phyloP scores from a whole-genome alignment of 2,113 vertebrate species.

The Colinus virginianus region DNA sequence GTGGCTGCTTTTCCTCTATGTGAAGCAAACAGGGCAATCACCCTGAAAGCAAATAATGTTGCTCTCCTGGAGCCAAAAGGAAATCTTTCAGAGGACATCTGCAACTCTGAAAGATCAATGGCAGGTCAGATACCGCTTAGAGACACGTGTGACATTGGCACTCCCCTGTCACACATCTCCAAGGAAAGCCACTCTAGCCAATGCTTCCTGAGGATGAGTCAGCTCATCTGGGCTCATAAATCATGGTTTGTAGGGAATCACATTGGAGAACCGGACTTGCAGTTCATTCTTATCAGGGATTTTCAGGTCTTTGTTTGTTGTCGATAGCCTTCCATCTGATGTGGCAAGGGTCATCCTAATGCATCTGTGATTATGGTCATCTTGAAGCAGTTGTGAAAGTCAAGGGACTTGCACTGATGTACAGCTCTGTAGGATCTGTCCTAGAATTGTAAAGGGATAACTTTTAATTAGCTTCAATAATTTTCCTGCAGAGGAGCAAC shows the following conservation, averaged over 20 bases:
- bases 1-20: not conserved
- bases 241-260: not conserved
- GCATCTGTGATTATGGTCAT: conserved; percentile 18
- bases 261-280: not conserved
- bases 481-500: conserved; percentile 14
- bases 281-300: conserved; percentile 58
- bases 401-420: not conserved
- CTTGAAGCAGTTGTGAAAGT: not conserved
- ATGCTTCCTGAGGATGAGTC: conserved; percentile 1
- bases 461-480: conserved; percentile 1
- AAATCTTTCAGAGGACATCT: conserved; percentile 54
- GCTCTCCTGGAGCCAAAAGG: not conserved
- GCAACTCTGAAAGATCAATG: conserved; percentile 50
- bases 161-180: not conserved
- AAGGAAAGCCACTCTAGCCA: not conserved
- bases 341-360: not conserved
- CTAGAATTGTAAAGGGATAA: not conserved
- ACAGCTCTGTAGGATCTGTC: not conserved
- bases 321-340: conserved; percentile 35
- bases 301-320: not conserved
- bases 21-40: conserved; percentile 30
- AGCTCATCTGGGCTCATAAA: conserved; percentile 39
- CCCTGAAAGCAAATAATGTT: not conserved
- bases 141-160: conserved; percentile 30
- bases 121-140: conserved; percentile 54